phyloP scores from a whole-genome alignment of 2,113 vertebrate species.

The Antennarius striatus region DNA sequence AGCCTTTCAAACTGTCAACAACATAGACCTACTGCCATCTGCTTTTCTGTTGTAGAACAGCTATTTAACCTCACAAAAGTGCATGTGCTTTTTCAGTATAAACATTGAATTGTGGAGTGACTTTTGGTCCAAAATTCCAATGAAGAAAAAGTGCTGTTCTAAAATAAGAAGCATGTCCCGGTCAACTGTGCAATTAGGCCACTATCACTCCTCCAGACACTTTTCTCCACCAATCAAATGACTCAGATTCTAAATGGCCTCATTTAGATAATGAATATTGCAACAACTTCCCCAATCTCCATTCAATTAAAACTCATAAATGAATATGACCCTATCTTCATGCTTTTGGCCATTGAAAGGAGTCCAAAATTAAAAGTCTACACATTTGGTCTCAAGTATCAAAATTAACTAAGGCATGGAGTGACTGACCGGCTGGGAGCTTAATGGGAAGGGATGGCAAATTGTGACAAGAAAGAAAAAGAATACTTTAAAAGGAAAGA shows the following conservation, averaged over 20 bases:
- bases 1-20: slow-evolving; percentile 38
- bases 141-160: slow-evolving; percentile 13
- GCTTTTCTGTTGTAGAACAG: slow-evolving; percentile 58
- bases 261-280: slow-evolving; percentile 67
- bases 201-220: slow-evolving; percentile 57
- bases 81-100: slow-evolving; percentile 16
- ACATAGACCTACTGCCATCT: slow-evolving; percentile 63
- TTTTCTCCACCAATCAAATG: slow-evolving; percentile 56
- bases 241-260: slow-evolving; percentile 61
- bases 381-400: slow-evolving; percentile 37
- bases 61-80: slow-evolving; percentile 24
- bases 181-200: slow-evolving; percentile 65
- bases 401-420: slow-evolving; percentile 23
- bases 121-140: slow-evolving; percentile 35
- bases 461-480: slow-evolving; percentile 27
- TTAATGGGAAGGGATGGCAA: slow-evolving; percentile 15
- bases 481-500: slow-evolving; percentile 1
- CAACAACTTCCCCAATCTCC: slow-evolving; percentile 51
- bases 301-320: slow-evolving; percentile 66
- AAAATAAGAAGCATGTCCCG: slow-evolving; percentile 57
- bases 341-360: slow-evolving; percentile 41
- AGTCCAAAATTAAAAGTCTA: slow-evolving; percentile 51
- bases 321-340: slow-evolving; percentile 47
- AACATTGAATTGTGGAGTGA: slow-evolving; percentile 47
- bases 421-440: slow-evolving; percentile 15